Percentiles rank a stretch among this genome's conserved stretches.
Conservation (phyloP, 2,888 invertebrate species). For the Ophonus ardosiacus region DNA sequence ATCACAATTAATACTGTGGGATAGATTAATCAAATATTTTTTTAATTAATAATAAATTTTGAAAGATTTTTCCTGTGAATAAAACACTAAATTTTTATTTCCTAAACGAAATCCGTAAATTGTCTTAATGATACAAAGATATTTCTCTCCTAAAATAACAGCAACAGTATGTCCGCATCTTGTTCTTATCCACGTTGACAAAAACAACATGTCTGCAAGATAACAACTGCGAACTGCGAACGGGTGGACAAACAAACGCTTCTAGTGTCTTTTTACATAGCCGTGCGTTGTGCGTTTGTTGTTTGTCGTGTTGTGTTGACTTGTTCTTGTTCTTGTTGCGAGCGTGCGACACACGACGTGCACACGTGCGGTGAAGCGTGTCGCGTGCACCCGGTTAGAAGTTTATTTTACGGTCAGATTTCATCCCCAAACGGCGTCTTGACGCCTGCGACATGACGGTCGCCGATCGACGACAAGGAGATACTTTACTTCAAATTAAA, state of each 20-base stretch:
- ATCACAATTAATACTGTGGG: too few relatives aligned
- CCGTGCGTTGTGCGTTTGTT: not conserved
- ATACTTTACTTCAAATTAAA: not conserved
- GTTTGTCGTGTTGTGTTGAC: not conserved
- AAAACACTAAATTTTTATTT: too few relatives aligned
- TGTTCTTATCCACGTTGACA: not conserved
- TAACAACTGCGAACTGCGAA: not conserved
- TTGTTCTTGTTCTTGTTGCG: not conserved
- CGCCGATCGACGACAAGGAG: not conserved
- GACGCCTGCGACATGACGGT: not conserved
- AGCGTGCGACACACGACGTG: not conserved
- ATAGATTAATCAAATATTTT: too few relatives aligned
- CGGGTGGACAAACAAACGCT: conserved; percentile 19
- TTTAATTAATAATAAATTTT: too few relatives aligned
- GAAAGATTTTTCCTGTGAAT: too few relatives aligned
- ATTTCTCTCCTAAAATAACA: not conserved
- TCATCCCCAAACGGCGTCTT: conserved; percentile 16
- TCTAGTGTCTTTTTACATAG: conserved; percentile 27
- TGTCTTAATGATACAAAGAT: not conserved
- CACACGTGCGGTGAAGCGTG: conserved; percentile 14
- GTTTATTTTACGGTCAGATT: conserved; percentile 41
- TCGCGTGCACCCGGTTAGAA: conserved; percentile 33
- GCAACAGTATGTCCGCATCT: not conserved
- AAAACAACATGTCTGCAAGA: not conserved
- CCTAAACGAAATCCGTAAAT: not conserved